Base-by-base conservation (phyloP, 1,140 invertebrate species). In the Mycetomoellerius zeteki region DNA sequence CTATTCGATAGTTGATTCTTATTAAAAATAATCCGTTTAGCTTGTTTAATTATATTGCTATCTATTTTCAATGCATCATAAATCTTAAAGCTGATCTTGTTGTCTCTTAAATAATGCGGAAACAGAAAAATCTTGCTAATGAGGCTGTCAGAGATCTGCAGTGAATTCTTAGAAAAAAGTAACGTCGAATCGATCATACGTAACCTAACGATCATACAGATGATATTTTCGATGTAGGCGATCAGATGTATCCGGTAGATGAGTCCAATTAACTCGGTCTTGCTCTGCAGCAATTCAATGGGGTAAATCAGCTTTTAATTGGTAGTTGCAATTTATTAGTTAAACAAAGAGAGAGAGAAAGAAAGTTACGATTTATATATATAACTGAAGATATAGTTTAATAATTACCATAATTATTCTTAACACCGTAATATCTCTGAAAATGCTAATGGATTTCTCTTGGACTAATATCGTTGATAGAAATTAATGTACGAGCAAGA, bases 211-310 rank as follows among this genome's bases (percentile, higher is more conserved):
- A 97, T 95, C 0, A 97, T 16, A 8, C 7, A 58, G 8, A 8
- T 94, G 21, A 98, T 96, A 62, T 96, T 96, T 94, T 98, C 98
- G 60, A 97, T 96, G 87, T 98, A 97, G 21, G 96, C 96, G 72
- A 98, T 96, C 16, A 98, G 93, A 92, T 96, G 96, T 1, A 97
- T 96, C 69, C 97, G 95, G 5, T 97, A 97, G 47, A 97, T 96
- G 88, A 97, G 96, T 1, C 97, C 96, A 1, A 98, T 96, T 8
- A 98, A 94, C 93, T 98, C 97, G 0, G 98, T 97, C 89, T 98
- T 96, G 0, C 96, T 96, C n/a, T n/a, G n/a, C 92, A 97, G 96
- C 62, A 98, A 98, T 12, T 96, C 96, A 92, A 96, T 95, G 0
- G 97, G 98, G 21, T 24, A 19, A 58, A 1, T 75, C 33, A 21